phyloP scores from a whole-genome alignment of 2,113 vertebrate genomes.

The Chauna torquata region DNA sequence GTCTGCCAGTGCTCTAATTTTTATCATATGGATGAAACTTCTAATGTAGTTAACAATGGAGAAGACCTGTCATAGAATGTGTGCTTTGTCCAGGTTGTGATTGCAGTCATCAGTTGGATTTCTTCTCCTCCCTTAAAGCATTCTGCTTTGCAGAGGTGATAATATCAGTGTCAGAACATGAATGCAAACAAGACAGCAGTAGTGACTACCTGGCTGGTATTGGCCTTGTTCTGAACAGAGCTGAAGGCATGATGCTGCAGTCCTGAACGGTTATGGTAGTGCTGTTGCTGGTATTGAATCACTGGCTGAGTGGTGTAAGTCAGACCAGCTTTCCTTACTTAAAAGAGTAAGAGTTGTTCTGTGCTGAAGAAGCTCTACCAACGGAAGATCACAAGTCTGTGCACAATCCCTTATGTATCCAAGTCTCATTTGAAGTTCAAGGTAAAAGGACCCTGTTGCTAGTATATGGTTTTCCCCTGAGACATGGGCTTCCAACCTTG shows the following conservation, averaged over 20 bases:
- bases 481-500: not conserved
- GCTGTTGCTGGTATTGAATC: not conserved
- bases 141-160: not conserved
- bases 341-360: not conserved
- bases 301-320: not conserved
- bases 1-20: not conserved
- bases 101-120: not conserved
- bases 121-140: not conserved
- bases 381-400: not conserved
- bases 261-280: not conserved
- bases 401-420: not conserved
- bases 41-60: not conserved
- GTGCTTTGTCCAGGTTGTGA: not conserved
- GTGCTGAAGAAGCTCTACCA: not conserved
- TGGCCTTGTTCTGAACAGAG: not conserved
- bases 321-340: not conserved
- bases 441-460: not conserved
- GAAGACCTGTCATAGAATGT: not conserved
- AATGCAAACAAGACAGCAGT: not conserved
- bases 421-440: not conserved
- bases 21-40: not conserved
- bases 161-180: not conserved
- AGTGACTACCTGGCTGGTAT: not conserved
- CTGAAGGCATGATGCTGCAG: not conserved
- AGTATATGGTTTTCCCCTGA: not conserved